Conservation (phyloP, 2,113 vertebrate species). For the Pelecanoides urinatrix region DNA sequence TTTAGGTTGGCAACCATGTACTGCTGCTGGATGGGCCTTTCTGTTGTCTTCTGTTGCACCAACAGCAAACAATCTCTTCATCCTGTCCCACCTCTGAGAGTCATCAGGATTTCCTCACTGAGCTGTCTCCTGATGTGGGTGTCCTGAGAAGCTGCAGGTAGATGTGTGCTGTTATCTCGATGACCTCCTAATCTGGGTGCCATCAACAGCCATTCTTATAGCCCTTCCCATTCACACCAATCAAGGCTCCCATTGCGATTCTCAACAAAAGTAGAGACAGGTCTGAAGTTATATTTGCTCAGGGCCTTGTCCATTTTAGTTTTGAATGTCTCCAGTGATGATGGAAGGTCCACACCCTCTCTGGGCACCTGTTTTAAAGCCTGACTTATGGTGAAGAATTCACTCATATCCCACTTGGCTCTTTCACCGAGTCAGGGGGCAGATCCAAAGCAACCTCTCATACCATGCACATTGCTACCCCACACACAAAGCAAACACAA, state of each 20-base stretch:
- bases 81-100: neutral
- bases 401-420: neutral
- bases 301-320: neutral
- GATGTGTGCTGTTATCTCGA: neutral
- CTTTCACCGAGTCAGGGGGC: neutral
- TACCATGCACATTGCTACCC: neutral
- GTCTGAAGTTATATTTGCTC: neutral
- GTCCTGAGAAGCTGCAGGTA: neutral
- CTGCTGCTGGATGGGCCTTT: neutral
- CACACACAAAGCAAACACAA: neutral
- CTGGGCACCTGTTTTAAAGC: neutral
- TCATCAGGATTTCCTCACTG: neutral
- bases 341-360: neutral
- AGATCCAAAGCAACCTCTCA: neutral
- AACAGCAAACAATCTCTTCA: neutral
- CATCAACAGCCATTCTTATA: neutral
- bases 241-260: neutral
- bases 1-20: neutral
- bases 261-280: neutral
- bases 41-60: neutral
- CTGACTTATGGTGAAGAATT: neutral
- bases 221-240: neutral
- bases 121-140: neutral
- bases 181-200: neutral
- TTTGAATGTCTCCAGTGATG: neutral